Percentiles rank a stretch among this genome's conserved stretches.
phyloP scores from a whole-genome alignment of 2,888 invertebrate genomes.

The Drosophila nr. fundita region DNA sequence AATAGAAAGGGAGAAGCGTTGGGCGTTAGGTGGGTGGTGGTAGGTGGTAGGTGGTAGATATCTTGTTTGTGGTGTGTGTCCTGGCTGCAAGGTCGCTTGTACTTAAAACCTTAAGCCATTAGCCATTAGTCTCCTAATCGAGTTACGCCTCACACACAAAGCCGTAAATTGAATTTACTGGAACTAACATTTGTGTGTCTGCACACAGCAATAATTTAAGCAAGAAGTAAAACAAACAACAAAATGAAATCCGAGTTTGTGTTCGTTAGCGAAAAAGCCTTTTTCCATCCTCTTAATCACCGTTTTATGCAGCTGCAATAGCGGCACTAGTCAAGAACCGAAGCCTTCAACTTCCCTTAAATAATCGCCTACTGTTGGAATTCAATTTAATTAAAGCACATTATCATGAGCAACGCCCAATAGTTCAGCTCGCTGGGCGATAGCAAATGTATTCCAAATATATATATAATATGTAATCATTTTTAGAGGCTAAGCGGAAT shows the following conservation, averaged over 20 bases:
- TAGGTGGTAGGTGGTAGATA: background rate
- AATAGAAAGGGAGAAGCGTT: background rate
- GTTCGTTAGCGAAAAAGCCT: background rate
- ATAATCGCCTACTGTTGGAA: background rate
- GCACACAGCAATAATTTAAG: constrained; percentile 2
- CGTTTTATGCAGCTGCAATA: background rate
- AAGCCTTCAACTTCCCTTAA: background rate
- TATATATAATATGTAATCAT: background rate
- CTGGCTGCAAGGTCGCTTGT: constrained; percentile 7
- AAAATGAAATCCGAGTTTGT: background rate
- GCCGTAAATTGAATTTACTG: constrained; percentile 35
- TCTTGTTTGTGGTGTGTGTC: background rate
- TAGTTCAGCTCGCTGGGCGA: too few relatives aligned
- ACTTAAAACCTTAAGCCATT: constrained; percentile 15
- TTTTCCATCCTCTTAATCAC: background rate
- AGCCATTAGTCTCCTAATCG: constrained; percentile 33
- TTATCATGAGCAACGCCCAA: background rate
- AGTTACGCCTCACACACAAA: constrained; percentile 32
- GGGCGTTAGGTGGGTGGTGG: background rate
- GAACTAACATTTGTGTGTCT: background rate
- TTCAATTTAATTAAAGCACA: background rate
- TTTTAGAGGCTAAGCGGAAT: background rate
- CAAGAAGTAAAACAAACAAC: background rate
- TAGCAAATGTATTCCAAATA: background rate
- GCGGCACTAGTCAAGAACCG: background rate